Evolutionary conservation across 2,113 vertebrate genomes (phyloP).

Genomic region (Nothoprocta perdicaria): DNA sequence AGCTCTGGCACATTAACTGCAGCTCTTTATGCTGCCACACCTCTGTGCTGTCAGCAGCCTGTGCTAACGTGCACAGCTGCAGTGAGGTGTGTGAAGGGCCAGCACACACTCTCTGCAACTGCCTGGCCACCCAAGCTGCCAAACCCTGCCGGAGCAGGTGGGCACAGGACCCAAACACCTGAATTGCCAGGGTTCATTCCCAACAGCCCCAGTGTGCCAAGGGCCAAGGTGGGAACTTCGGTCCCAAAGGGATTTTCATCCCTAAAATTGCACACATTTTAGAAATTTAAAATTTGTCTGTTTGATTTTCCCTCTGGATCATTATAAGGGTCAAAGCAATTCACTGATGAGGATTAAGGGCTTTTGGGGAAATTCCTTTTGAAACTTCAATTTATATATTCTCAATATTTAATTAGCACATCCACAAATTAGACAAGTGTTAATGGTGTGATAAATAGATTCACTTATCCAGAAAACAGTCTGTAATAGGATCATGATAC

Average conservation of each 20-base stretch:
- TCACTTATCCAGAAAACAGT: not conserved
- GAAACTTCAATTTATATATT: not conserved
- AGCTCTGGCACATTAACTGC: not conserved
- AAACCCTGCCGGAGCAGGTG: not conserved
- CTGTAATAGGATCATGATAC: not conserved
- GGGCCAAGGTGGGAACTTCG: not conserved
- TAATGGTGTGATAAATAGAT: not conserved
- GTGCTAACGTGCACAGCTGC: not conserved
- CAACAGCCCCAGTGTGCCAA: accelerated
- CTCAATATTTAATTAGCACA: not conserved
- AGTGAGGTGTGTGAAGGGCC: not conserved
- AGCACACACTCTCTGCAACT: not conserved
- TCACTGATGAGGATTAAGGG: not conserved
- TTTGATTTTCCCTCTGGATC: not conserved
- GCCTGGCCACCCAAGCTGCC: not conserved
- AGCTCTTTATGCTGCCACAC: not conserved
- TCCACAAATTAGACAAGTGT: not conserved
- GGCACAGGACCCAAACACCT: not conserved
- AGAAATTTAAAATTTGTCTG: not conserved
- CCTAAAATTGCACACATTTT: not conserved
- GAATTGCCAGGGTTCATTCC: not conserved
- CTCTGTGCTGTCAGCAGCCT: not conserved
- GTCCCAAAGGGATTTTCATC: not conserved
- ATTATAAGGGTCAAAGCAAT: not conserved
- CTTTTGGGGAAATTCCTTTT: not conserved